Evolutionary conservation across 2,113 vertebrate genomes (phyloP), one percentile per base, ranked within the genome.

Genomic region (Tetrax tetrax): DNA sequence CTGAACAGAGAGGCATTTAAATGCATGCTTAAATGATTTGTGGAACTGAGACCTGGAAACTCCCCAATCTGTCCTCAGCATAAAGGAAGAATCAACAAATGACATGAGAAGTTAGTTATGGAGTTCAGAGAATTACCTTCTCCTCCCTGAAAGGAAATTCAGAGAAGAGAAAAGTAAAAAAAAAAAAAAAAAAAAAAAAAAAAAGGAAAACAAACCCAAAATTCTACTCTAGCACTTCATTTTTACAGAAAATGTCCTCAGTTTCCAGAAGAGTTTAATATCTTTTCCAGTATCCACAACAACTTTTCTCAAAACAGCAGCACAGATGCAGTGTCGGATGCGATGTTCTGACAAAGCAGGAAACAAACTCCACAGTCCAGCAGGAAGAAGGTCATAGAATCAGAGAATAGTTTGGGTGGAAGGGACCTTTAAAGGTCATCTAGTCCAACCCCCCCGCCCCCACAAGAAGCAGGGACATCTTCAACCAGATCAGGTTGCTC

Each of bases 361-460:
- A 98, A 97, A 97, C 64, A 95, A 66, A 85, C 47, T 89, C 83
- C 53, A 16, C 59, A 77, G 25, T 72, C 81, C 92, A 93, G 79
- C 95, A 97, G 97, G 98, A 98, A 97, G 92, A 83, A 56, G 65
- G 72, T 88, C 51, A 54, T 85, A 43, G 41, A 43, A 91, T 85
- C 51, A 54, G 83, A 43, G 41, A 43, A 43, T 43, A 43, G 15
- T 43, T 43, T 43, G 41, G 41, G 41, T 43, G 15, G 41, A 43
- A 43, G 41, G 41, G 41, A 43, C 41, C 14, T 43, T 43, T 43
- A 43, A 43, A 43, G 41, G 41, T 43, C 41, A 43, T 43, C 41
- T 43, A 43, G 41, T 43, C 41, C 41, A 43, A 43, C 14, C 41
- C 6, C 41, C 41, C 41, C 6, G 14, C 41, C 41, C 41, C 14